Percentiles rank a stretch among this genome's conserved stretches.
phyloP scores from a whole-genome alignment of 2,797 vertebrate species.

The Thaleichthys pacificus region DNA sequence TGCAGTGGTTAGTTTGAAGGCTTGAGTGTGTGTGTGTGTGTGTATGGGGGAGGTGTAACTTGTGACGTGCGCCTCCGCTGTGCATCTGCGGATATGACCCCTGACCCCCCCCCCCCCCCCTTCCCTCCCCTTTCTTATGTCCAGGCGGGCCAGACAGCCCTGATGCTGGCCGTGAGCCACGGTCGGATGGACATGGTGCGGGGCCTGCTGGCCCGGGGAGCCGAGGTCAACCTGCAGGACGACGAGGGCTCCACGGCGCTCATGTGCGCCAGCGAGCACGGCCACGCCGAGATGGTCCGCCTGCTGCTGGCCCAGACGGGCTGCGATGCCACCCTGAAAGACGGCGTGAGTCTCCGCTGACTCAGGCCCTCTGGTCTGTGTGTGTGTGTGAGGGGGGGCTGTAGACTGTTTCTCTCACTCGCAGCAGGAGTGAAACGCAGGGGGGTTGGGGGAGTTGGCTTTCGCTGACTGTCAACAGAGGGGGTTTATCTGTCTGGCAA shows the following conservation, averaged over 20 bases:
- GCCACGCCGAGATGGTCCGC: conserved; percentile 90
- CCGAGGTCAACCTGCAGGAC: conserved; percentile 92
- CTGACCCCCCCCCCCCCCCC: background rate
- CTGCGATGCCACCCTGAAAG: conserved; percentile 86
- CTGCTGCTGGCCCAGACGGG: conserved; percentile 86
- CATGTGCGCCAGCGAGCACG: conserved; percentile 97
- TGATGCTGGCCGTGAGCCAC: conserved; percentile 97
- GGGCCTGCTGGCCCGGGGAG: conserved; percentile 86
- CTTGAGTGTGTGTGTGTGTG: background rate
- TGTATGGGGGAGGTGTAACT: background rate
- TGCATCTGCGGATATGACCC: background rate
- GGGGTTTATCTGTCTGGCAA: no score
- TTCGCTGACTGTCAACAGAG: no score
- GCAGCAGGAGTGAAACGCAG: background rate
- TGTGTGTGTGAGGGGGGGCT: no score
- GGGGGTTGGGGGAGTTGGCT: background rate
- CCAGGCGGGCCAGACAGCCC: conserved; percentile 94
- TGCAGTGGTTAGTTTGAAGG: background rate
- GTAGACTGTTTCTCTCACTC: background rate
- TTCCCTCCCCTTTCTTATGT: background rate
- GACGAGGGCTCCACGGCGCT: conserved; percentile 95
- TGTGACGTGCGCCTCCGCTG: no score
- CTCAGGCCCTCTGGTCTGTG: background rate
- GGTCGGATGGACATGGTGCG: conserved; percentile 93
- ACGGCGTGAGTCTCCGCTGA: conserved; percentile 79